Evolutionary conservation across 2,113 vertebrate species (phyloP).

Genomic region (Spea multiplicata): DNA sequence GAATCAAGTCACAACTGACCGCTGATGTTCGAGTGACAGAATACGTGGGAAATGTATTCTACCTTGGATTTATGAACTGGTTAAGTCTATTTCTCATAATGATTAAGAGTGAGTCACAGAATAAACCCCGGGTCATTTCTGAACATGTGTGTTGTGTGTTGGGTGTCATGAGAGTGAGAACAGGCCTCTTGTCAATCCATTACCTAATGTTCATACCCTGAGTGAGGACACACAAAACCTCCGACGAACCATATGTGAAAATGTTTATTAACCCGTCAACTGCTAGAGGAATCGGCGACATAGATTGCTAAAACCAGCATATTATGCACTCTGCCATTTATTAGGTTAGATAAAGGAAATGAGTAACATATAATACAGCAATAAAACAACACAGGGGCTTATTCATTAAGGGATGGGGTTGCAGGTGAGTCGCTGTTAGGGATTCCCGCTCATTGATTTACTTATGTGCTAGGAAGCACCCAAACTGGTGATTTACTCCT

Average conservation of each 20-base stretch:
- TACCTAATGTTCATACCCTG: constrained; percentile 64
- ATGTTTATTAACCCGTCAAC: background rate
- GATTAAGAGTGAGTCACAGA: constrained; percentile 65
- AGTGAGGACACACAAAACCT: constrained; percentile 58
- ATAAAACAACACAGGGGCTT: too few species aligned
- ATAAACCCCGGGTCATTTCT: constrained; percentile 58
- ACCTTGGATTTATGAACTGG: constrained; percentile 70
- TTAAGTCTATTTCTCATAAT: constrained; percentile 63
- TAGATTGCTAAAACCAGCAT: too few species aligned
- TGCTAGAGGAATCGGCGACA: background rate
- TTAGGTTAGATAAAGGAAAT: too few species aligned
- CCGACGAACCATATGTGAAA: constrained; percentile 56
- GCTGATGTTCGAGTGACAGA: constrained; percentile 62
- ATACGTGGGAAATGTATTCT: constrained; percentile 61
- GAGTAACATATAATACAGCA: too few species aligned
- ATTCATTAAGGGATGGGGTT: too few species aligned
- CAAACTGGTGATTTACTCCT: too few species aligned
- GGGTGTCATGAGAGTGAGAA: constrained; percentile 73
- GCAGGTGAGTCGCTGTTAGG: too few species aligned
- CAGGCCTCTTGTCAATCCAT: constrained; percentile 63
- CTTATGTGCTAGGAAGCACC: too few species aligned
- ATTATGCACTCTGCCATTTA: too few species aligned
- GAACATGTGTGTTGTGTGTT: constrained; percentile 52
- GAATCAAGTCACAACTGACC: constrained; percentile 59
- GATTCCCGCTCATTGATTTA: too few species aligned